Evolutionary conservation across 2,113 vertebrate species (phyloP).

Genomic region (Peromyscus maniculatus): DNA sequence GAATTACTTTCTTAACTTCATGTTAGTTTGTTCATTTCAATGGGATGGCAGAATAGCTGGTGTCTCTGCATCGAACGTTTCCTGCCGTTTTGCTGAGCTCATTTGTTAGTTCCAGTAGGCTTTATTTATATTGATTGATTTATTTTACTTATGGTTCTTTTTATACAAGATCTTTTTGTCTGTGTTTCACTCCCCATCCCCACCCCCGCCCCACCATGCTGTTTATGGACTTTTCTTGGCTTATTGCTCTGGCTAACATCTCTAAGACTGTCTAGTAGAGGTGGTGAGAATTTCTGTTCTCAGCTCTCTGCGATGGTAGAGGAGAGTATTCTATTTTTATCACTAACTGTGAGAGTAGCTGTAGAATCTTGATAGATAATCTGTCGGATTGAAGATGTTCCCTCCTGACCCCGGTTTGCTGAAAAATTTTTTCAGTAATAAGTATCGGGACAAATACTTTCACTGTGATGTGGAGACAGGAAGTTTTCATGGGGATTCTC

Average conservation of each 20-base stretch:
- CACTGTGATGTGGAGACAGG: background rate
- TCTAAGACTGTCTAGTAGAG: background rate
- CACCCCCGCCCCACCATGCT: background rate
- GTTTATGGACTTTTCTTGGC: background rate
- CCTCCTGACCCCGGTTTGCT: background rate
- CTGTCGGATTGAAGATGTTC: background rate
- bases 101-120: background rate
- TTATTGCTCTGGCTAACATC: background rate
- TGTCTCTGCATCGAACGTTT: background rate
- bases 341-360: background rate
- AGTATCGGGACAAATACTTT: background rate
- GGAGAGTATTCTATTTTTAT: background rate
- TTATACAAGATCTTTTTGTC: background rate
- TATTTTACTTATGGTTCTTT: background rate
- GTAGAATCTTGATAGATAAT: background rate
- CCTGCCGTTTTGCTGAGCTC: background rate
- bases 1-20: slow-evolving; percentile 19
- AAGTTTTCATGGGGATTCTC: background rate
- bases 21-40: background rate
- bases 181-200: background rate
- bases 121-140: background rate
- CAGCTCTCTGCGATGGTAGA: background rate
- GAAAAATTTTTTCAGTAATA: background rate
- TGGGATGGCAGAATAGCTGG: background rate
- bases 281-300: background rate